These are phyloP conservation scores for Periophthalmus magnuspinnatus DNA, from an alignment of 2,797 vertebrate species.

Conservation along the genomic window DNA sequence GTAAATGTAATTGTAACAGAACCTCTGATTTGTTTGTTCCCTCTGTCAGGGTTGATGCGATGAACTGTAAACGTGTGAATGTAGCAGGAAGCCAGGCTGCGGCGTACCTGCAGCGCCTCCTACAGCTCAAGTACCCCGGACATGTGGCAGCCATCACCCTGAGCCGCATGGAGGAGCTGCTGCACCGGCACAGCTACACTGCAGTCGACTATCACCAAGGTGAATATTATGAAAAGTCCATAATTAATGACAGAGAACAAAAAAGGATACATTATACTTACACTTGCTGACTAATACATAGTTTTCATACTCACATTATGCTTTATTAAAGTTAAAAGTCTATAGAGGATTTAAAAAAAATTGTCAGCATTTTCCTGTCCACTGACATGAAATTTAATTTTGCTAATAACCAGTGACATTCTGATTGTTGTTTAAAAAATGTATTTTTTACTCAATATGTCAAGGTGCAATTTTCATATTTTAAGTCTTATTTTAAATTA, in stretches of 20 bases:
- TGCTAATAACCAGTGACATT: too few relatives aligned
- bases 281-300: too few relatives aligned
- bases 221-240: neutral
- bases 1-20: neutral
- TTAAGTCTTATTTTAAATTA: neutral
- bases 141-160: conserved; percentile 89
- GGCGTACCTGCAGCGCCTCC: conserved; percentile 90
- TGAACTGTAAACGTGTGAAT: conserved; percentile 92
- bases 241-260: too few relatives aligned
- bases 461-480: too few relatives aligned
- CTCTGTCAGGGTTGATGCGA: conserved; percentile 84
- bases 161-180: conserved; percentile 95
- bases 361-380: too few relatives aligned
- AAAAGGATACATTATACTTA: too few relatives aligned
- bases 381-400: too few relatives aligned
- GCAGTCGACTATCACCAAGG: conserved; percentile 90
- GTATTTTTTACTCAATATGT: too few relatives aligned
- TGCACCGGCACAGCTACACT: conserved; percentile 91
- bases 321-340: too few relatives aligned
- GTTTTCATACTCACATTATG: too few relatives aligned
- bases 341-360: too few relatives aligned
- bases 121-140: conserved; percentile 95
- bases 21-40: neutral
- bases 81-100: conserved; percentile 91
- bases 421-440: too few relatives aligned